Evolutionary conservation across 1,140 invertebrate species (phyloP), one percentile per base, ranked within the genome.

Genomic region (Thalassaphorura encarpata): DNA sequence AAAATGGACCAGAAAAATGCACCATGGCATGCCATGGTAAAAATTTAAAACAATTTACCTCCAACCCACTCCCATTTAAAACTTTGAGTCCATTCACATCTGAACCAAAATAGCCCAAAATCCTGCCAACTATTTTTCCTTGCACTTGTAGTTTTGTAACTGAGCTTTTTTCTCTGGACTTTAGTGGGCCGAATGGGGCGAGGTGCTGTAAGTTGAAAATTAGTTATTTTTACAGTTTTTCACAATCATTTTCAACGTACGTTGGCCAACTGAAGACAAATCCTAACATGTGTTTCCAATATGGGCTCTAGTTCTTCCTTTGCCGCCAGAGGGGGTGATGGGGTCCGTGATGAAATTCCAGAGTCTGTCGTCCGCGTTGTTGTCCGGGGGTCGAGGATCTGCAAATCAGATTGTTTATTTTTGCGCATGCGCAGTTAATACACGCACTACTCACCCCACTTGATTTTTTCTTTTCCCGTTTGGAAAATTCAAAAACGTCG

Each of bases 121-220:
- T 48, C 58, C 56, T 28, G 61, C 60, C 49, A 61, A 64, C 33
- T 29, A 76, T 70, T 13, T 66, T 54, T 15, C 70, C 70, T 55
- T 77, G 74, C 36, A 68, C 68, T 62, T 72, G 68, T 19, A 77
- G 62, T 52, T 73, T 71, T 33, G 71, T 69, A 46, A 77, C 56
- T 18, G 74, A 69, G 56, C 72, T 70, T 24, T 69, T 69, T 63
- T 77, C 75, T 45, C 70, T 68, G 52, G 69, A 71, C 60, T 73
- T 74, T 56, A 77, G 60, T 5, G 75, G 75, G n/a, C 75, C 75
- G 68, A 71, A 77, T n/a, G 69, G 71, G 19, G 75, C 75, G n/a
- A 77, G 60, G 59, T 72, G 71, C 73, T 75, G 66, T 13, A 67
- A 66, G 26, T 29, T 19, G 13, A 19, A 40, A 2, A 15, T 23